phyloP scores from a whole-genome alignment of 2,888 invertebrate species.

The Cosmopolites sordidus region DNA sequence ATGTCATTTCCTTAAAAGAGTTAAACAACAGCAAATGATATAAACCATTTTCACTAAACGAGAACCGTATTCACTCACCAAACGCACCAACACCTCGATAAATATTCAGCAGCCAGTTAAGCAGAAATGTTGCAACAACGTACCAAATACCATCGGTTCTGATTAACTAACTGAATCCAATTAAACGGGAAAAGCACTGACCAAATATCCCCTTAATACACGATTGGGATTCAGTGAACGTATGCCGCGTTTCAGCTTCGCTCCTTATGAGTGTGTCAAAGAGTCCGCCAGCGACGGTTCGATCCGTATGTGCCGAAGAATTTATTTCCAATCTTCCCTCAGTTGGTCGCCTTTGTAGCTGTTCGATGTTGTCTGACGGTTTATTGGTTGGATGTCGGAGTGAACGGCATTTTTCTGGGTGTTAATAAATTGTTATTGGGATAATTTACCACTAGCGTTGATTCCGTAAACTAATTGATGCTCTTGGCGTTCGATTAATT shows the following conservation, averaged over 20 bases:
- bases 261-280: conserved; percentile 1
- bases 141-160: conserved; percentile 19
- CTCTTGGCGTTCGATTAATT: no score
- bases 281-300: neutral
- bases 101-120: conserved; percentile 1
- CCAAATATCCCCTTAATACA: conserved; percentile 20
- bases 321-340: neutral
- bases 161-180: conserved; percentile 24
- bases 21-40: no score
- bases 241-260: conserved; percentile 7
- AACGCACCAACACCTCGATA: neutral
- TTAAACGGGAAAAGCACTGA: conserved; percentile 14
- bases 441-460: no score
- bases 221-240: conserved; percentile 25
- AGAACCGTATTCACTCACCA: no score
- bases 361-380: neutral
- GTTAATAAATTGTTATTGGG: conserved; percentile 1
- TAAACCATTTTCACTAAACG: no score
- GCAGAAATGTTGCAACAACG: neutral
- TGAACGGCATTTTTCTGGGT: neutral
- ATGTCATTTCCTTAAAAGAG: no score
- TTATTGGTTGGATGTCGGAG: neutral
- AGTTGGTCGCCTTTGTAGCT: no score
- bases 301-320: neutral
- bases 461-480: no score